Evolutionary conservation across 2,797 vertebrate species (phyloP).

Genomic region (Pelobates cultripes): DNA sequence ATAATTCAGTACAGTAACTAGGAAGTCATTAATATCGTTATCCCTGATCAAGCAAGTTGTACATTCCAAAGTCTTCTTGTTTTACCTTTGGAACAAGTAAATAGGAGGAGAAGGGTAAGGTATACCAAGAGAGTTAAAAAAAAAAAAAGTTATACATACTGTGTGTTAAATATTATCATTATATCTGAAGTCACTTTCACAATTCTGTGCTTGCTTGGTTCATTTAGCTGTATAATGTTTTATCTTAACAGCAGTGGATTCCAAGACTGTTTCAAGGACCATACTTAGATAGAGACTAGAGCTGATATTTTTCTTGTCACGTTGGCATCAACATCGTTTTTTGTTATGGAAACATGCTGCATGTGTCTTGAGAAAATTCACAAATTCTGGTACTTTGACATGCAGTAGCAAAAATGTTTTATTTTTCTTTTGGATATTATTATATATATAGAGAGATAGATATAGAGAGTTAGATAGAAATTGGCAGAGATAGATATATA

Average conservation of each 20-base stretch:
- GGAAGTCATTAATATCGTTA: slow-evolving; percentile 45
- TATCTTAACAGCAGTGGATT: neutral
- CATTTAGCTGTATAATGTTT: neutral
- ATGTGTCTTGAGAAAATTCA: no score
- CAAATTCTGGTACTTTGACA: no score
- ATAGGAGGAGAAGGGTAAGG: slow-evolving; percentile 34
- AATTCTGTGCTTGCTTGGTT: neutral
- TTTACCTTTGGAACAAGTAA: slow-evolving; percentile 59
- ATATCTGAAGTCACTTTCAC: neutral
- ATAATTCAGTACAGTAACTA: slow-evolving; percentile 8
- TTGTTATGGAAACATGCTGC: no score
- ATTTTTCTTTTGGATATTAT: no score
- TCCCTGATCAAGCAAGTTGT: slow-evolving; percentile 30
- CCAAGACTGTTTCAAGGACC: neutral
- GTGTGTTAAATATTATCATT: neutral
- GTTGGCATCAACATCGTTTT: no score
- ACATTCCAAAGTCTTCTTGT: slow-evolving; percentile 49
- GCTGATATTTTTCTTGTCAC: no score
- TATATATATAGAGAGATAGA: no score
- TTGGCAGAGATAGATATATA: no score
- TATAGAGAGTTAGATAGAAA: no score
- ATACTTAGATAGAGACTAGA: neutral
- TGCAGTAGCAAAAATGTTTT: no score
- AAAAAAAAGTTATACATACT: neutral
- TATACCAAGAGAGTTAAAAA: slow-evolving; percentile 10